Evolutionary conservation across 1,140 invertebrate species (phyloP).

Genomic region (Megalonaias nervosa): DNA sequence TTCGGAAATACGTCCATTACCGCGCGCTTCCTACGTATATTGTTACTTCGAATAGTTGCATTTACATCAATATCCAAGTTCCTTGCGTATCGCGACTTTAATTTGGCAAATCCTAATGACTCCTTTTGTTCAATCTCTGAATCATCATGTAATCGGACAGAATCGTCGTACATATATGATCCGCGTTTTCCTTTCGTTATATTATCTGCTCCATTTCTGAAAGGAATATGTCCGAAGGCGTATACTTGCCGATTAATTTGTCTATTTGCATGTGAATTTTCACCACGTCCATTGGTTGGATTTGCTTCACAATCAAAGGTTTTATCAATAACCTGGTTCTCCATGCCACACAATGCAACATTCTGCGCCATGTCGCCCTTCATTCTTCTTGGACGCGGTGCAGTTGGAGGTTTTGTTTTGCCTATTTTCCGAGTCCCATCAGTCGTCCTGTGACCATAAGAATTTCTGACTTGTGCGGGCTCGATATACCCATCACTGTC

Average conservation of each 20-base stretch:
- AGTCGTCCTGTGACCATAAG: constrained; percentile 24
- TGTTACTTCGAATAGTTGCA: constrained; percentile 61
- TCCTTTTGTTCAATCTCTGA: constrained; percentile 38
- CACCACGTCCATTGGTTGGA: not conserved
- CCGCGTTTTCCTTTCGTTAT: too few species aligned
- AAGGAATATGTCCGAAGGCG: not conserved
- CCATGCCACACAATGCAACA: not conserved
- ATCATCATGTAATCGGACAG: constrained; percentile 36
- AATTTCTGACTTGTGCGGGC: constrained; percentile 42
- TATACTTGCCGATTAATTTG: constrained; percentile 7
- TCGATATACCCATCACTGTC: constrained; percentile 64
- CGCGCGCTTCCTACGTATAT: constrained; percentile 47
- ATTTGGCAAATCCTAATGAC: constrained; percentile 20
- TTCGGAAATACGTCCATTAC: constrained; percentile 57
- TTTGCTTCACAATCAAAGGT: constrained; percentile 9
- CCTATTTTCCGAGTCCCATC: constrained; percentile 37
- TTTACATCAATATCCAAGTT: constrained; percentile 55
- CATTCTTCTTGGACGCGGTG: constrained; percentile 39
- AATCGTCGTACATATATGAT: not conserved
- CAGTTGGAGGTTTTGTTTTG: constrained; percentile 46
- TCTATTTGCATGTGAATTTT: not conserved
- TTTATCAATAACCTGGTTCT: constrained; percentile 13
- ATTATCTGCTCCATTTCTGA: too few species aligned
- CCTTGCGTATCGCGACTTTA: constrained; percentile 48
- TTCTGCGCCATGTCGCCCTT: constrained; percentile 23